These are phyloP conservation scores for Panagrolaimus sp. DNA, from an alignment of 1,140 invertebrate genomes.

Conservation along the genomic window DNA sequence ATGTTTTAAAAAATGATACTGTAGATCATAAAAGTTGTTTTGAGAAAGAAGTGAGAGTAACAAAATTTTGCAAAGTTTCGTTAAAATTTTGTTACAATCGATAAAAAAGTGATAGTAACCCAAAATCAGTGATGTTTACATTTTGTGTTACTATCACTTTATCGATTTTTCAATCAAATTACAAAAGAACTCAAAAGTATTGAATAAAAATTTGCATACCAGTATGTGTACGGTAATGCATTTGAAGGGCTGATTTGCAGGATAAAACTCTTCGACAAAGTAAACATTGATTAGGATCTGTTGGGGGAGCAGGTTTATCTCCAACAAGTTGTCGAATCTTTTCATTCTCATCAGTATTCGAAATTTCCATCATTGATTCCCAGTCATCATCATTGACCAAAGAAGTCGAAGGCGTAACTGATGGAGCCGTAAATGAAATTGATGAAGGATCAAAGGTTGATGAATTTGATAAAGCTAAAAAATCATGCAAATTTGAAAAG, in stretches of 20 bases:
- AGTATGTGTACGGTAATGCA: slow-evolving; percentile 79
- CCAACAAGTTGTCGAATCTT: slow-evolving; percentile 58
- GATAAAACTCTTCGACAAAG: slow-evolving; percentile 92
- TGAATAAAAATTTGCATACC: too few species aligned
- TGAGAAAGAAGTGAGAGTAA: too few species aligned
- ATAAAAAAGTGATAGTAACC: too few species aligned
- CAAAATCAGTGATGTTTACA: too few species aligned
- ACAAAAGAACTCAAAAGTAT: too few species aligned
- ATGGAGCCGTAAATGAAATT: neutral
- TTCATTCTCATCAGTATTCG: slow-evolving; percentile 55
- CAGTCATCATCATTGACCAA: slow-evolving; percentile 52
- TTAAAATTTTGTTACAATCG: too few species aligned
- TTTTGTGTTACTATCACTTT: too few species aligned
- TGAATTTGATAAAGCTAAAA: neutral
- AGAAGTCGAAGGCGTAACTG: neutral
- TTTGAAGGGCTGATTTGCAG: slow-evolving; percentile 94
- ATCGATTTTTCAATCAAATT: too few species aligned
- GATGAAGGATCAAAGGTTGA: neutral
- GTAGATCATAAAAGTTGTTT: neutral
- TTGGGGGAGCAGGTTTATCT: slow-evolving; percentile 55
- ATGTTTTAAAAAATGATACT: slow-evolving; percentile 83
- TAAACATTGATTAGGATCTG: slow-evolving; percentile 68
- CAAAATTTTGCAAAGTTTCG: too few species aligned
- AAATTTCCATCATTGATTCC: slow-evolving; percentile 58
- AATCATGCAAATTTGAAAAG: neutral